Base-by-base conservation (phyloP, 2,888 invertebrate genomes). In the Sarcophaga subvicina region DNA sequence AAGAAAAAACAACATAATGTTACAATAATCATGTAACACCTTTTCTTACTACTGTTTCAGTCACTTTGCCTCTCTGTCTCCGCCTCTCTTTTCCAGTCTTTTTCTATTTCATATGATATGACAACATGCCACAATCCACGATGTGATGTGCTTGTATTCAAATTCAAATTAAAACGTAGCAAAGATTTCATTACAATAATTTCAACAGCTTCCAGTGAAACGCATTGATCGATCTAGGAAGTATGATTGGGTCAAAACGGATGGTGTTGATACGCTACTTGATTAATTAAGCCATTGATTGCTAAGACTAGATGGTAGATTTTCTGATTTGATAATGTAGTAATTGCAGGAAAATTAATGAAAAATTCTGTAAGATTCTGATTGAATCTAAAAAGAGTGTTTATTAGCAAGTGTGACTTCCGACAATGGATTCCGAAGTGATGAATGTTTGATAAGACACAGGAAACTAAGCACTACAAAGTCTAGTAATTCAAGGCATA, bases 11-110 rank as follows among this genome's bases (percentile, higher is more conserved):
- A 14, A 66, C 62, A 47, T 45, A 78, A 75, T 75, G 67, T 45
- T 69, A 82, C 71, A 83, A 80, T 83, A 83, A 80, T 83, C 83
- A 77, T 80, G 80, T 83, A 80, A 83, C 80, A 86, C 86, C 81
- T 87, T 60, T 78, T 72, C 62, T 11, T 45, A 59, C 62, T 60
- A 60, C 75, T 37, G 37, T 37, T 37, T 37, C 37, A 37, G 37
- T 37, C 10, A 8, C 37, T 37, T 37, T 54, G 12, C 17, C 17
- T 54, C 5, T 54, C 5, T 54, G 1, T 2, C 5, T 54, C 10
- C 0, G 4, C 2, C 54, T 54, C 54, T 54, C 4, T 54, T 14
- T 54, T 54, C 17, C 17, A 54, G 5, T 0, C 0, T 54, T 54
- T 54, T 17, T 54, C 5, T 17, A 54, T 12, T 54, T 54, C 54